Evolutionary conservation across 1,140 invertebrate species (phyloP), one percentile per base, ranked within the genome.

Genomic region (Atta cephalotes): DNA sequence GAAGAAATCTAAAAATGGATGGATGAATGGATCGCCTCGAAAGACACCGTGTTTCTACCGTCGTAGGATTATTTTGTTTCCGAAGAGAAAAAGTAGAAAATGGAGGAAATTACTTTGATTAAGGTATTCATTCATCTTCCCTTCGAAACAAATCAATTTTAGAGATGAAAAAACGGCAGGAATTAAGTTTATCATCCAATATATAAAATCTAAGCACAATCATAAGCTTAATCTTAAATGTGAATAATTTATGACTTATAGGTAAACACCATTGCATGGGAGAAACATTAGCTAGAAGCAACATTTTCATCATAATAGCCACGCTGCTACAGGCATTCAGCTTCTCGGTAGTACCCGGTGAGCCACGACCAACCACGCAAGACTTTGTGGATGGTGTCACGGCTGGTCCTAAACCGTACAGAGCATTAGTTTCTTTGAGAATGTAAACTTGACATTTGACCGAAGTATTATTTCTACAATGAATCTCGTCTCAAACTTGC

Each of bases 241-340:
- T 10, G 18, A 62, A 60, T 21, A 3, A 45, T 60, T 88, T 70
- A 16, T 65, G 18, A 85, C 84, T 92, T 89, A 39, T 88, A 97
- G 97, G 97, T 14, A 98, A 97, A 91, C 97, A 97, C 92, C 96
- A 97, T 58, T 99, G 98, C 92, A 97, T 98, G 92, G 98, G 98
- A 12, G 98, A 99, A 95, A 95, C 96, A 25, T 93, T 99, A 72
- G 98, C 98, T 1, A 97, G 97, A 90, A 97, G 97, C 85, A 98
- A 98, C 90, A 96, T 99, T 14, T 99, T 99, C 90, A 92, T 98
- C 25, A 98, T 98, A 91, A 97, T 97, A 3, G 96, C 98, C 2
- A 96, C 97, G 0, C 94, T 99, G 31, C 93, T 99, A 70, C 98
- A 99, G 94, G 96, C 96, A 70, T 98, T 98, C 86, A 96, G 96